phyloP scores from a whole-genome alignment of 2,888 invertebrate genomes.

The Panorpa germanica region DNA sequence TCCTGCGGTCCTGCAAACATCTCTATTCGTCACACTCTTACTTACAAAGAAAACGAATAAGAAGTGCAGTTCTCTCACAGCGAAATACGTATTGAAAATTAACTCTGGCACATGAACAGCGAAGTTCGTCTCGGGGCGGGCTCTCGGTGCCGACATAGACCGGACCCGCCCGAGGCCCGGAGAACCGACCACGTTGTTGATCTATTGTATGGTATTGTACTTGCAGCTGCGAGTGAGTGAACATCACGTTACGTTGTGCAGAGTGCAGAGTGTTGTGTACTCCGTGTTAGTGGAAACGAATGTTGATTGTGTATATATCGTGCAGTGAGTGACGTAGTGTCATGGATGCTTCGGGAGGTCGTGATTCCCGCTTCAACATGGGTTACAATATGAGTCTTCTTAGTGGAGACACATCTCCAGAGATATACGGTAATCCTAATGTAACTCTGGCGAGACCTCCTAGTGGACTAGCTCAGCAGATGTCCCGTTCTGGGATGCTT shows the following conservation, averaged over 20 bases:
- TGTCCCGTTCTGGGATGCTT: slow-evolving; percentile 23
- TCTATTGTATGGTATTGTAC: slow-evolving; percentile 27
- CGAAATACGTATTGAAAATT: too few species aligned
- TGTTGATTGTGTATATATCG: slow-evolving; percentile 15
- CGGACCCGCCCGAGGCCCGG: too few species aligned
- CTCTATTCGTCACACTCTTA: too few species aligned
- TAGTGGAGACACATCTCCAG: slow-evolving; percentile 53
- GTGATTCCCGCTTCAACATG: slow-evolving; percentile 79
- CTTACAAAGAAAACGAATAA: too few species aligned
- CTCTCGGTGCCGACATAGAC: too few species aligned
- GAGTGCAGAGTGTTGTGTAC: slow-evolving; percentile 20
- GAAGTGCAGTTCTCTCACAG: too few species aligned
- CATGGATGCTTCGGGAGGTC: slow-evolving; percentile 81
- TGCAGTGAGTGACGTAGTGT: slow-evolving; percentile 35
- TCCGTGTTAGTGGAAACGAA: slow-evolving; percentile 21
- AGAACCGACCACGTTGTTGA: slow-evolving; percentile 36
- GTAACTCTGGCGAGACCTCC: slow-evolving; percentile 34
- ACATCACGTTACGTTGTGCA: slow-evolving; percentile 28
- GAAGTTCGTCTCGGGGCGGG: too few species aligned
- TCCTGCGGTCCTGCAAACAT: too few species aligned
- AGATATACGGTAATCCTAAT: slow-evolving; percentile 47
- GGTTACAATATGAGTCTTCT: slow-evolving; percentile 65
- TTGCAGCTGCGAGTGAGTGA: slow-evolving; percentile 33
- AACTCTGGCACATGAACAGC: too few species aligned
- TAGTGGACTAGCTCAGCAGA: slow-evolving; percentile 32